These are phyloP conservation scores for Sinopyrophorus schimmeli DNA, from an alignment of 2,888 invertebrate genomes.

Conservation along the genomic window DNA sequence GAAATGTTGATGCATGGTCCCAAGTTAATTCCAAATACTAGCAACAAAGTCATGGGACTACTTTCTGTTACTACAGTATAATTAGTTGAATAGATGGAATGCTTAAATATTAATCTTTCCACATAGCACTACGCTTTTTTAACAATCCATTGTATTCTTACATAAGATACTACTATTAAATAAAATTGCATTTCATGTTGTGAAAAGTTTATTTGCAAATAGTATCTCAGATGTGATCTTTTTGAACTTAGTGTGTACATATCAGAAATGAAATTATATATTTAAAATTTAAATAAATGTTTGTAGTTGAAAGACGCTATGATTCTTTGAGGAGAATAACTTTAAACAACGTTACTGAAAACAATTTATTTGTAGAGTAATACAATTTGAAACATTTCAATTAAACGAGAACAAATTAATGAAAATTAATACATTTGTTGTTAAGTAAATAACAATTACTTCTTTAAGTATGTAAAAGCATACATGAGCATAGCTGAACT, in stretches of 20 bases:
- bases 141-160: slow-evolving; percentile 17
- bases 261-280: slow-evolving; percentile 42
- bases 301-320: no score
- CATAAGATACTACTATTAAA: slow-evolving; percentile 25
- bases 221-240: slow-evolving; percentile 46
- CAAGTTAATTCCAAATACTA: slow-evolving; percentile 49
- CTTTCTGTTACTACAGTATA: slow-evolving; percentile 62
- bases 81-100: slow-evolving; percentile 34
- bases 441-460: no score
- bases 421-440: no score
- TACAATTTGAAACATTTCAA: no score
- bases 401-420: no score
- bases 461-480: no score
- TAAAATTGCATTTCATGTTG: slow-evolving; percentile 27
- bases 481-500: slow-evolving; percentile 13
- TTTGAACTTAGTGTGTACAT: slow-evolving; percentile 48
- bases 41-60: slow-evolving; percentile 62
- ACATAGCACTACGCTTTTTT: slow-evolving; percentile 29
- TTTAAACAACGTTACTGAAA: no score
- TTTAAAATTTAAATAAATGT: slow-evolving; percentile 3
- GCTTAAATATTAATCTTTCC: slow-evolving; percentile 20
- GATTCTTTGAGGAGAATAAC: no score
- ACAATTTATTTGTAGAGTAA: no score
- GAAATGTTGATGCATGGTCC: slow-evolving; percentile 61
- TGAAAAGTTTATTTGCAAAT: slow-evolving; percentile 36